phyloP scores from a whole-genome alignment of 1,140 invertebrate genomes.

The Mercenaria mercenaria region DNA sequence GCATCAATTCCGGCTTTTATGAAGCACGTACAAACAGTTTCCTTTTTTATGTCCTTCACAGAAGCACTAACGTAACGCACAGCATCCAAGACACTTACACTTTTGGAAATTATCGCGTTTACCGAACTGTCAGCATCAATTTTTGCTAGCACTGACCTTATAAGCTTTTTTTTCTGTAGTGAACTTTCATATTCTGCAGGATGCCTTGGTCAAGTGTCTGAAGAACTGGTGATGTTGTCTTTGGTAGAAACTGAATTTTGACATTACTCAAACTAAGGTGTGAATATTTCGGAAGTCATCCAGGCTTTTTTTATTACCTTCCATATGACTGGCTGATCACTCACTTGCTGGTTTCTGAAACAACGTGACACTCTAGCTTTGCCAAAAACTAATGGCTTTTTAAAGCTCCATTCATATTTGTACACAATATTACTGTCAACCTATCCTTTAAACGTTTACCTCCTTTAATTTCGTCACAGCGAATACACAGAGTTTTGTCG shows the following conservation, averaged over 20 bases:
- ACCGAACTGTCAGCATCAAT: neutral
- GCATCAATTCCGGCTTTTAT: neutral
- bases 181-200: constrained; percentile 19
- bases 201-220: constrained; percentile 40
- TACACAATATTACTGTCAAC: constrained; percentile 64
- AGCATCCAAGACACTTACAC: constrained; percentile 42
- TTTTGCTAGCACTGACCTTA: neutral
- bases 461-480: constrained; percentile 67
- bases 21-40: constrained; percentile 37
- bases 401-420: constrained; percentile 61
- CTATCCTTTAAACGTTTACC: constrained; percentile 75
- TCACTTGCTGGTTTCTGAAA: constrained; percentile 61
- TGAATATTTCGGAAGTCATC: constrained; percentile 82
- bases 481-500: constrained; percentile 69
- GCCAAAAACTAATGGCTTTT: constrained; percentile 65
- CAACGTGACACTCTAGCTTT: constrained; percentile 62
- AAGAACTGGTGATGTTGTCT: neutral
- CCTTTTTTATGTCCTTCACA: constrained; percentile 28
- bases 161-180: constrained; percentile 43
- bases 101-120: constrained; percentile 12
- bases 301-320: constrained; percentile 62
- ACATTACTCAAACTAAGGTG: neutral
- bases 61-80: neutral
- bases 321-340: constrained; percentile 33
- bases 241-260: constrained; percentile 14